Base-by-base conservation (phyloP, 2,888 invertebrate species). In the Agriotes lineatus region DNA sequence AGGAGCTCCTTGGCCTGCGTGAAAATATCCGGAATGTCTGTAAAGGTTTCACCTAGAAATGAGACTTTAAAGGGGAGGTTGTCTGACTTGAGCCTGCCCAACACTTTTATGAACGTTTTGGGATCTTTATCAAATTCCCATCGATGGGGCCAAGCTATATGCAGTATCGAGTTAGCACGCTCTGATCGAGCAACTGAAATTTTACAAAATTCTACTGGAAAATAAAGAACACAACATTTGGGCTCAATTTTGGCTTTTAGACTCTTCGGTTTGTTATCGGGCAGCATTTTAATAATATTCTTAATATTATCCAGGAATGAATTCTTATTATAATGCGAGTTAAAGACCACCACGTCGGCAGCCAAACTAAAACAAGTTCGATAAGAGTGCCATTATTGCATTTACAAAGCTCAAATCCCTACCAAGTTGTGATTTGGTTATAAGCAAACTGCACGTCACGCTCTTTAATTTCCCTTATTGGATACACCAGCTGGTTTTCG, bases 91-190 rank as follows among this genome's bases (percentile, higher is more conserved):
- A 90, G 78, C 65, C 82, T 83, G 66, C 85, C 78, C 3, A 90
- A 75, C 0, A 87, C 86, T 33, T 86, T 81, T 67, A 92, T 90
- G 75, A 93, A 87, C 12, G 86, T 81, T 45, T 90, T 88, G 0
- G 93, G 93, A 78, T 90, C 89, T 83, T 92, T 93, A 79, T 93
- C 93, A 81, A 91, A 91, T 81, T 93, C 93, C 92, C 93, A 93
- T 76, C 93, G 85, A 82, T 93, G 93, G 0, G 92, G 90, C 93
- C 93, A 93, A 4, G 92, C 87, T 63, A 93, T 87, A 76, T 89
- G 89, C 45, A 91, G 75, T 1, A 39, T n/a, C 1, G 35, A 57
- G 74, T 60, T n/a, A 1, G n/a, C 14, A 0, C 5, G 0, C 22
- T 56, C 56, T 2, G 1, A 7, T 19, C 6, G 12, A 6, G 1